A percentile compares a stretch with the other conserved stretches of the same genome.
phyloP scores from a whole-genome alignment of 2,113 vertebrate species.

The Emydocephalus ijimae region DNA sequence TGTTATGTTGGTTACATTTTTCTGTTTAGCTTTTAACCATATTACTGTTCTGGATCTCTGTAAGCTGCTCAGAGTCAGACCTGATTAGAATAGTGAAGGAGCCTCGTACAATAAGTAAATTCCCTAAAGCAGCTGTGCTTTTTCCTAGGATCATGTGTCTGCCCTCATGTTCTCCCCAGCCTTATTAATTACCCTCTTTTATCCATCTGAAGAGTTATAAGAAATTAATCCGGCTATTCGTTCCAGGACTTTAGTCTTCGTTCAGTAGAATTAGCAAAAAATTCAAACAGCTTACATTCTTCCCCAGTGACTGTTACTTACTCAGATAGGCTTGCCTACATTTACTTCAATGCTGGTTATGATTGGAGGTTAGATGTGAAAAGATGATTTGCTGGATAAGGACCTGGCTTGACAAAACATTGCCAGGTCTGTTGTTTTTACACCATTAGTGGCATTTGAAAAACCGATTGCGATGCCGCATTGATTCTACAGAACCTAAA shows the following conservation, averaged over 20 bases:
- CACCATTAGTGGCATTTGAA: neutral
- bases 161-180: neutral
- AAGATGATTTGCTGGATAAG: neutral
- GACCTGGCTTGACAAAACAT: neutral
- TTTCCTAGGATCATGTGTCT: neutral
- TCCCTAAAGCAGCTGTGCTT: neutral
- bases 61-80: neutral
- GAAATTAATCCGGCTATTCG: neutral
- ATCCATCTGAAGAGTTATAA: neutral
- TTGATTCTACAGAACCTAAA: neutral
- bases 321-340: neutral
- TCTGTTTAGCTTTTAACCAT: neutral
- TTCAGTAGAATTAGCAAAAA: neutral
- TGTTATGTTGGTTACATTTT: neutral
- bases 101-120: neutral
- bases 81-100: neutral
- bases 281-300: neutral
- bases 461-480: neutral
- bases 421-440: neutral
- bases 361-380: neutral
- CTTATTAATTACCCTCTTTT: neutral
- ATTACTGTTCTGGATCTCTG: neutral
- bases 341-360: neutral
- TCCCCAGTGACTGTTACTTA: neutral
- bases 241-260: neutral